Base-by-base conservation (phyloP, 1,140 invertebrate species). In the Drosophila mayri region DNA sequence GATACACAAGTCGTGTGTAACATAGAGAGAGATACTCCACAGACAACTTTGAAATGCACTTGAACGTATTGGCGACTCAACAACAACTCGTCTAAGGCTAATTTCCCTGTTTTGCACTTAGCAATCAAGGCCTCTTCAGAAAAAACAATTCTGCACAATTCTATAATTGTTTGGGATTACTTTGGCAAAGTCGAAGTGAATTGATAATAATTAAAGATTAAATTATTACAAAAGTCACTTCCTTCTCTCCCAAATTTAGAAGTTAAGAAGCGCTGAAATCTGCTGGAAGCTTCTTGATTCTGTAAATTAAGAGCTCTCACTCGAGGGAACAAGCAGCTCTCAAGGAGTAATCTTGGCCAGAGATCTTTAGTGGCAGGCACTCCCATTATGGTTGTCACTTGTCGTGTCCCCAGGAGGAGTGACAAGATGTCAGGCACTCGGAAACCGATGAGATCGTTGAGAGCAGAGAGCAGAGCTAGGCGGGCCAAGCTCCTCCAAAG, bases 1-100 rank as follows among this genome's bases (percentile, higher is more conserved):
- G 58, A 47, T 52, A 57, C 47, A 25, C 35, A 8, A 8, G 35
- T 1, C 35, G 62, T 32, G 37, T 35, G 20, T 20, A 47, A 22
- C n/a, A n/a, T n/a, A 64, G 57, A 50, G 58, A 63, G 30, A 65
- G 25, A 80, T 47, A 52, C 68, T 73, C 41, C 60, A 71, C 55
- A 71, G 72, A 71, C 81, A 87, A 87, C 84, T 87, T 87, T 87
- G 79, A 88, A 87, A 87, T 87, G 84, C 84, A 87, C 83, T 87
- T 88, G 84, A 87, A 50, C 37, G 37, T 64, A 77, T 77, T 77
- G 63, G 32, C 57, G 30, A 43, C 40, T 46, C 37, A 22, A 64
- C 4, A 60, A 52, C 55, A 66, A 41, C 41, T 47, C 11, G 20
- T 20, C 30, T 16, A 54, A 11, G 46, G 30, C 38, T 46, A 70